Percentiles rank a stretch among this genome's conserved stretches.
Evolutionary conservation across 1,140 invertebrate genomes (phyloP).

Genomic region (Microplitis mediator): DNA sequence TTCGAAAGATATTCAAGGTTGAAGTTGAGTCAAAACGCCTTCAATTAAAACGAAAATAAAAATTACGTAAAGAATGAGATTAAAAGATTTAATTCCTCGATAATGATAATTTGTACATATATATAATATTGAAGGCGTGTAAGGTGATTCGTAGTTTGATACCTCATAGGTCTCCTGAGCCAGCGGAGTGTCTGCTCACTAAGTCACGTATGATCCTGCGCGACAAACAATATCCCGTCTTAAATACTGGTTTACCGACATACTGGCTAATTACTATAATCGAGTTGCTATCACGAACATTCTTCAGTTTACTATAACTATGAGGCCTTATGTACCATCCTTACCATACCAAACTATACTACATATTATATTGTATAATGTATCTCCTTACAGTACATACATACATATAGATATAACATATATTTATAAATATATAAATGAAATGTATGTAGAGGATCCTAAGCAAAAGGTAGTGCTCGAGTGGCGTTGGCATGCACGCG

Average conservation of each 20-base stretch:
- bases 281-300: slow-evolving; percentile 13
- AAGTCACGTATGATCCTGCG: slow-evolving; percentile 20
- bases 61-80: too few relatives aligned
- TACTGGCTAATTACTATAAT: slow-evolving; percentile 32
- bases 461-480: not conserved
- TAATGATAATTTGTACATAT: not conserved
- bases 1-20: too few relatives aligned
- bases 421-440: not conserved
- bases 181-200: not conserved
- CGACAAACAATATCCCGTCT: slow-evolving; percentile 28
- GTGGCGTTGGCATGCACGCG: slow-evolving; percentile 11
- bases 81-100: too few relatives aligned
- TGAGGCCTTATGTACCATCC: not conserved
- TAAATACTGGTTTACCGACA: slow-evolving; percentile 28
- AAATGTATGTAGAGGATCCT: not conserved
- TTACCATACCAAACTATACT: not conserved
- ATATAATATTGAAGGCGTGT: not conserved
- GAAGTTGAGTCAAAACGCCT: too few relatives aligned
- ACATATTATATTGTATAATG: not conserved
- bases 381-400: not conserved
- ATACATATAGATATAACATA: not conserved
- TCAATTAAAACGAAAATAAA: too few relatives aligned
- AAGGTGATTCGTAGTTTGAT: not conserved
- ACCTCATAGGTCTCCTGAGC: not conserved
- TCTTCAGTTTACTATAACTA: slow-evolving; percentile 9